Conservation (phyloP, 2,113 vertebrate species). For the Haemorhous mexicanus region DNA sequence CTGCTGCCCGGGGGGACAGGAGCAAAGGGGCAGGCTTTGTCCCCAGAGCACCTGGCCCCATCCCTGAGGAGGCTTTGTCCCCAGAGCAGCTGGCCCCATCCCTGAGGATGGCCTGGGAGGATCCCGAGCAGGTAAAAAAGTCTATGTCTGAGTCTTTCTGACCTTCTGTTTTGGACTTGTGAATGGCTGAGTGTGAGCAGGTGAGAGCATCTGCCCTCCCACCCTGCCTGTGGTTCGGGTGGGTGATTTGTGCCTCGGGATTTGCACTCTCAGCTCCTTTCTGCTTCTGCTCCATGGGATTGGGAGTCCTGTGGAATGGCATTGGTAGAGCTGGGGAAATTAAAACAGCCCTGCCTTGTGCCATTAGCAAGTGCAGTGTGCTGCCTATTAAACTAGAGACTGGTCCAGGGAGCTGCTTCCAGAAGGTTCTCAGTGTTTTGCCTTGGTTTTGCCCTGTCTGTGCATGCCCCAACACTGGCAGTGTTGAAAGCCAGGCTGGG, state of each 20-base stretch:
- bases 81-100: background rate
- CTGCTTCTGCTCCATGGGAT: background rate
- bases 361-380: background rate
- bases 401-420: background rate
- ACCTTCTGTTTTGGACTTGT: background rate
- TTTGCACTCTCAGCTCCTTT: background rate
- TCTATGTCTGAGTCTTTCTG: background rate
- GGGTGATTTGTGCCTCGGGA: background rate
- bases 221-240: rapidly evolving
- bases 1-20: background rate
- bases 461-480: background rate
- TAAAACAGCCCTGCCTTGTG: background rate
- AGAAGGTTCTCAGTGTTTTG: background rate
- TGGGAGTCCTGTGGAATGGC: background rate
- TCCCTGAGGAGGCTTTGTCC: background rate
- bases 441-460: background rate
- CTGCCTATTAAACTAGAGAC: background rate
- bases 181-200: background rate
- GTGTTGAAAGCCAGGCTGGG: background rate
- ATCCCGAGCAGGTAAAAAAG: conserved; percentile 48
- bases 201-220: background rate
- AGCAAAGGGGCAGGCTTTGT: background rate
- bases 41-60: background rate
- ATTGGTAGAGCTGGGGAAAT: background rate
- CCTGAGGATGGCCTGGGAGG: background rate